phyloP scores from a whole-genome alignment of 2,888 invertebrate species.

The Drosophila bunnanda region DNA sequence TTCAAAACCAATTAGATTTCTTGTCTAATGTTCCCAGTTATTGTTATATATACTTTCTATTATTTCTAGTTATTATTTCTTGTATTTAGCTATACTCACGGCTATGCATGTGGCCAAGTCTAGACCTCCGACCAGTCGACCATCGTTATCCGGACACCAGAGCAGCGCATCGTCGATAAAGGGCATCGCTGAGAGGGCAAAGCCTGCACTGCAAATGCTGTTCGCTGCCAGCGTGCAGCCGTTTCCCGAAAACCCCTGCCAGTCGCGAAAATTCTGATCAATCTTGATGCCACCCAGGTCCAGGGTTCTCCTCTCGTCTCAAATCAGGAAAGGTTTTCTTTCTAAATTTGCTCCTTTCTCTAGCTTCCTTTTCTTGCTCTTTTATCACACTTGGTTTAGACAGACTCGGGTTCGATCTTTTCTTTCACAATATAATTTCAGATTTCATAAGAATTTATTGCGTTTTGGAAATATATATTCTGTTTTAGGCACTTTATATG shows the following conservation, averaged over 20 bases:
- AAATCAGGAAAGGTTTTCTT: constrained; percentile 16
- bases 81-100: constrained; percentile 85
- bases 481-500: constrained; percentile 71
- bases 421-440: constrained; percentile 18
- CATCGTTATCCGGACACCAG: constrained; percentile 98
- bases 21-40: too few species aligned
- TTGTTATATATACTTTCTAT: not conserved
- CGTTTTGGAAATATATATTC: constrained; percentile 23
- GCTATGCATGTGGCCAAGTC: constrained; percentile 95
- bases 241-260: constrained; percentile 60
- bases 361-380: not conserved
- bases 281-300: constrained; percentile 43
- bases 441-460: constrained; percentile 35
- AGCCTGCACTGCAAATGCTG: constrained; percentile 84
- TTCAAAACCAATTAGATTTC: too few species aligned
- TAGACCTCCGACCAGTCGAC: constrained; percentile 91
- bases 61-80: not conserved
- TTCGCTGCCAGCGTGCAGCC: constrained; percentile 84
- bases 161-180: constrained; percentile 97
- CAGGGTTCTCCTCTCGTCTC: constrained; percentile 43
- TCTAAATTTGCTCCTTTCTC: not conserved
- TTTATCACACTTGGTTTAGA: constrained; percentile 59
- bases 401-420: constrained; percentile 26
- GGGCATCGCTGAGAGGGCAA: constrained; percentile 91
- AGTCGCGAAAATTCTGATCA: constrained; percentile 54